phyloP scores from a whole-genome alignment of 2,113 vertebrate genomes.

The Sinosuthora webbiana region DNA sequence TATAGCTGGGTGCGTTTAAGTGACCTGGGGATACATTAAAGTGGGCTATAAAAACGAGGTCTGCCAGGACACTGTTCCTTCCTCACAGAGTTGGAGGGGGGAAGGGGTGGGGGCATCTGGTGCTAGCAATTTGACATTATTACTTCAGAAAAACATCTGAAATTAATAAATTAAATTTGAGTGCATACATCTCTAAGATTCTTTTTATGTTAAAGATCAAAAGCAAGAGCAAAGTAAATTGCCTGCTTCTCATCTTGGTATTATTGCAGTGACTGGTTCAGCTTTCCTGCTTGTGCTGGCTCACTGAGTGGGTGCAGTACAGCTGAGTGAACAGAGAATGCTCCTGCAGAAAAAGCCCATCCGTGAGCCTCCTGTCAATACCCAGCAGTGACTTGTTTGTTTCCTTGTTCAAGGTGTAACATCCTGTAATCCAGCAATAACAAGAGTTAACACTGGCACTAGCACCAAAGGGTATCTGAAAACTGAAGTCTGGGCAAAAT shows the following conservation, averaged over 20 bases:
- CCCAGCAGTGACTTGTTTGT: not conserved
- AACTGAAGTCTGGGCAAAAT: not conserved
- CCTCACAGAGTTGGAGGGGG: not conserved
- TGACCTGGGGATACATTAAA: not conserved
- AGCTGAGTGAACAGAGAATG: not conserved
- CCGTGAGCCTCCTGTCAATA: not conserved
- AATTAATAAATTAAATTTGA: slow-evolving; percentile 30
- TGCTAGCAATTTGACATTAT: not conserved
- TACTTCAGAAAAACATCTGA: slow-evolving; percentile 28
- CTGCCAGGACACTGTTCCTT: not conserved
- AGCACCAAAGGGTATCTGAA: not conserved
- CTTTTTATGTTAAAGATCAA: slow-evolving; percentile 57
- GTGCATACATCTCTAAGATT: not conserved
- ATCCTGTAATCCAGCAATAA: not conserved
- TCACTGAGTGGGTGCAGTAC: not conserved
- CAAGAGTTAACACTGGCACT: not conserved
- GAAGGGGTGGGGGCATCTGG: not conserved
- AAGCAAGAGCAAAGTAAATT: slow-evolving; percentile 53
- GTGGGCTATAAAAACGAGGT: not conserved
- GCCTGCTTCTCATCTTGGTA: slow-evolving; percentile 34
- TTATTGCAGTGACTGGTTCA: slow-evolving; percentile 3
- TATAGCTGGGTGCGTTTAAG: not conserved
- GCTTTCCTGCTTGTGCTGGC: not conserved
- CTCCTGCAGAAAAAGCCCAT: not conserved
- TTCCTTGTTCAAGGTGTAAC: not conserved